Base-by-base conservation (phyloP, 1,140 invertebrate species). In the Dinothrombium tinctorium region DNA sequence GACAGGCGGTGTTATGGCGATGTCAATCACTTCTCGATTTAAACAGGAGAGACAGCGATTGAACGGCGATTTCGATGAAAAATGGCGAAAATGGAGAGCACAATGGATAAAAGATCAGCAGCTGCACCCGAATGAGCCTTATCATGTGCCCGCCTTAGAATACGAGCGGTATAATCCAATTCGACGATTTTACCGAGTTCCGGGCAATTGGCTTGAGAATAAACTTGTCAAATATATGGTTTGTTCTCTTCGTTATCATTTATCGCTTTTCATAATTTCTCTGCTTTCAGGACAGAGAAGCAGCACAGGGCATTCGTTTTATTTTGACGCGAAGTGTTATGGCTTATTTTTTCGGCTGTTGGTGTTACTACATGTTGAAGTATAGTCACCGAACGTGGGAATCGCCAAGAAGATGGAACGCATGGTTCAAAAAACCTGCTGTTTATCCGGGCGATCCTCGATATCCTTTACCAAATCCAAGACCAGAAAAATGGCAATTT, bases 51-150 rank as follows among this genome's bases (percentile, higher is more conserved):
- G 79, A 44, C 75, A 83, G 59, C 67, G 81, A 54, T 60, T 76
- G 20, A 33, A 23, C 7, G 51, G 70, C 40, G 78, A 78, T 40
- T 86, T 84, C 78, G 72, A 69, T 8, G 61, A 73, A 53, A 71
- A 69, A 11, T 80, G 84, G 62, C 64, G 80, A 50, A 69, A 69
- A 33, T 84, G 73, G 69, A 66, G 81, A 43, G 72, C 69, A 47
- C 68, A 82, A 54, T 86, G 70, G 69, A 48, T 84, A 1, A 70
- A 80, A 54, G 78, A 81, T 61, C 78, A 82, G 64, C 52, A 69
- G 46, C 60, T 86, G 23, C 56, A 68, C 37, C 64, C 66, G 14
- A 67, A 72, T 37, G 80, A 84, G 52, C 76, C 80, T 0, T 54
- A 66, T 22, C 49, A 64, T 46, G 65, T 73, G 1, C 67, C 71